Percentiles rank a stretch among this genome's conserved stretches.
These are phyloP conservation scores for Centropristis striata DNA, from an alignment of 2,113 vertebrate species.

Conservation along the genomic window DNA sequence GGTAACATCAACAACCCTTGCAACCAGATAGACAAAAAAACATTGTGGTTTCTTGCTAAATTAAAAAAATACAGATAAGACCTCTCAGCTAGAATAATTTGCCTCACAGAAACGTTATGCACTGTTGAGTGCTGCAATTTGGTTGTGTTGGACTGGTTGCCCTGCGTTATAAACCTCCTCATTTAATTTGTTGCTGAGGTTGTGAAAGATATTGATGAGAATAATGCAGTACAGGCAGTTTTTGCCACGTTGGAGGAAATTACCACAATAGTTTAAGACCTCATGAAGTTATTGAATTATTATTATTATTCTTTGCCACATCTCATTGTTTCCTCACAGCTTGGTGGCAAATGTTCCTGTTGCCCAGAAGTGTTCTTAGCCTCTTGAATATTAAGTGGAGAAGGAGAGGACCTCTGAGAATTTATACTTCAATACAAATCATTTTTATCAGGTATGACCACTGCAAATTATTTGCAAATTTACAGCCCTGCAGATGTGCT, in stretches of 20 bases:
- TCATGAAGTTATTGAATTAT: neutral
- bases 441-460: neutral
- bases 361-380: neutral
- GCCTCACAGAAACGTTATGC: neutral
- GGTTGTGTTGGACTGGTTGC: neutral
- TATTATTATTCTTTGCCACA: neutral
- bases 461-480: slow-evolving; percentile 5
- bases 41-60: neutral
- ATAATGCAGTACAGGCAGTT: neutral
- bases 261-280: neutral
- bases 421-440: neutral
- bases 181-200: neutral
- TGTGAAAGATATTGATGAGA: neutral
- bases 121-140: neutral
- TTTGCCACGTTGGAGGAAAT: neutral
- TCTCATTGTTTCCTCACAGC: neutral
- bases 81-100: neutral
- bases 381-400: too few relatives aligned
- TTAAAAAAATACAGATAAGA: slow-evolving; percentile 1
- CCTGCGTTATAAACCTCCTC: neutral
- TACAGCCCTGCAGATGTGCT: slow-evolving; percentile 16
- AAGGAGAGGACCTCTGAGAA: neutral
- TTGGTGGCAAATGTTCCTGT: neutral
- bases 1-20: too few relatives aligned
- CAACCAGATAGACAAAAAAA: too few relatives aligned